Percentiles rank a stretch among this genome's conserved stretches.
Conservation (phyloP, 2,797 vertebrate genomes). For the Pangasius sanitwongsei region DNA sequence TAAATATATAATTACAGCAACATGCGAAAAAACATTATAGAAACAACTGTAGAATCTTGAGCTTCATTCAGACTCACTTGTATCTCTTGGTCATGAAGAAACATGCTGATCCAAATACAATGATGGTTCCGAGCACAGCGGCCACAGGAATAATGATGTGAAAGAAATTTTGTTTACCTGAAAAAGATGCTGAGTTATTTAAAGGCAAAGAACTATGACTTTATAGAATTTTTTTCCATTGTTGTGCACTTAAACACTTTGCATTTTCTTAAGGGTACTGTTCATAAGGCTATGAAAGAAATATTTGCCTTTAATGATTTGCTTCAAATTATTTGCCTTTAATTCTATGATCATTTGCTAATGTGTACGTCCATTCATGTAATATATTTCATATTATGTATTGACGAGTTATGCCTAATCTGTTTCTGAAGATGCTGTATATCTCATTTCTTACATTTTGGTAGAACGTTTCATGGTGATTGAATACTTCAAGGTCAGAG, state of each 20-base stretch:
- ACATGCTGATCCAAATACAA: constrained; percentile 61
- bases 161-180: constrained; percentile 59
- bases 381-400: neutral
- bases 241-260: neutral
- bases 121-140: constrained; percentile 46
- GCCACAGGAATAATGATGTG: constrained; percentile 69
- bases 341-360: neutral
- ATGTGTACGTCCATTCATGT: neutral
- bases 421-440: neutral
- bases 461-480: neutral
- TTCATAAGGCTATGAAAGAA: neutral
- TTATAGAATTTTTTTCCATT: neutral
- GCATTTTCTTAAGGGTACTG: neutral
- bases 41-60: neutral
- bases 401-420: neutral
- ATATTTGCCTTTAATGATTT: neutral
- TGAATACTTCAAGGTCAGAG: neutral
- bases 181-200: constrained; percentile 18
- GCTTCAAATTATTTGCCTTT: neutral
- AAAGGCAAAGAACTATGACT: neutral
- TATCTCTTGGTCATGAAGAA: constrained; percentile 68
- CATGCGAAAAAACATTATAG: neutral
- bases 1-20: neutral
- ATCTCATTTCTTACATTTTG: neutral
- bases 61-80: constrained; percentile 62